These are phyloP conservation scores for Andrena haemorrhoa DNA, from an alignment of 2,888 invertebrate genomes.

Conservation along the genomic window DNA sequence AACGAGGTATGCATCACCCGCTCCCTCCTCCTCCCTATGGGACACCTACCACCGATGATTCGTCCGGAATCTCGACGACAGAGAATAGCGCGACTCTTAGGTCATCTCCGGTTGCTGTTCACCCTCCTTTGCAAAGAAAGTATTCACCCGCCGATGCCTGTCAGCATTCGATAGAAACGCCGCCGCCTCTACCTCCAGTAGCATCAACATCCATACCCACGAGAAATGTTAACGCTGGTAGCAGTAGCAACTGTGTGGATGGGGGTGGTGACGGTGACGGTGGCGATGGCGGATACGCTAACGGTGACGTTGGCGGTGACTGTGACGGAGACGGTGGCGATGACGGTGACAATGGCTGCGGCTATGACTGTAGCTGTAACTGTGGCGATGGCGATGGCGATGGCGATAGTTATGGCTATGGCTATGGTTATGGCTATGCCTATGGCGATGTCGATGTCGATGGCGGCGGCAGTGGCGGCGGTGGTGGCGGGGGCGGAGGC, in stretches of 20 bases:
- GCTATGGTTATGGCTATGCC: too few species aligned
- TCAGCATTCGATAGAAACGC: constrained; percentile 83
- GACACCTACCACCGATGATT: constrained; percentile 83
- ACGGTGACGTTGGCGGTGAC: background rate
- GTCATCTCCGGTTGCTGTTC: constrained; percentile 85
- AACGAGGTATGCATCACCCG: constrained; percentile 89
- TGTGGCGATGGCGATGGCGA: background rate
- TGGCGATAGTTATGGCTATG: background rate
- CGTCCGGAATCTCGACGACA: constrained; percentile 84
- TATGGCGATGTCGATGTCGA: too few species aligned
- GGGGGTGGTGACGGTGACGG: background rate
- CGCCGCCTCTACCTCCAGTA: constrained; percentile 86
- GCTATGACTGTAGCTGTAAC: constrained; percentile 70
- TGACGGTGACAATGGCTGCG: constrained; percentile 80
- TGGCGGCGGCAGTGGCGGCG: background rate
- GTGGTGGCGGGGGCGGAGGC: too few species aligned
- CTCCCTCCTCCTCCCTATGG: constrained; percentile 89
- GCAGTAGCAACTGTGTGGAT: background rate
- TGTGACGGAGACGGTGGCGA: constrained; percentile 64
- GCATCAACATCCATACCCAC: constrained; percentile 88
- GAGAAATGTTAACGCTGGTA: constrained; percentile 82
- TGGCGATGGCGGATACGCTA: background rate
- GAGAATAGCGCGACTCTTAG: constrained; percentile 85
- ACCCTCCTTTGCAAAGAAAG: constrained; percentile 90
- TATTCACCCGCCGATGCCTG: constrained; percentile 87